These are phyloP conservation scores for Acanthococcus lagerstroemiae DNA, from an alignment of 2,888 invertebrate genomes.

Conservation along the genomic window DNA sequence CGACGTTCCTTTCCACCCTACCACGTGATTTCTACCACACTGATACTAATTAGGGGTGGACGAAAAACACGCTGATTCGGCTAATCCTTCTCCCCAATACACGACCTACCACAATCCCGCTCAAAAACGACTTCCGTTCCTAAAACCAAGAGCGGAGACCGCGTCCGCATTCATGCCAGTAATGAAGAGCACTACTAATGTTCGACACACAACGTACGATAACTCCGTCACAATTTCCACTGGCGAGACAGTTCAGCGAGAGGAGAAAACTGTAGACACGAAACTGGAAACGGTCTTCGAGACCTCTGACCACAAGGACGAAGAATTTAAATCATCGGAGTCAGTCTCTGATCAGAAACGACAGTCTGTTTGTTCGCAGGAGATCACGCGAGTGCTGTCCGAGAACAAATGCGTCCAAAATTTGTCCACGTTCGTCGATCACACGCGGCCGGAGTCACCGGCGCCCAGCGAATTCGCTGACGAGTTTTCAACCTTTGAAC, in stretches of 20 bases:
- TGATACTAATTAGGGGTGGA: neutral
- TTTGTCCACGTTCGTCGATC: neutral
- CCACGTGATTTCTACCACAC: too few species aligned
- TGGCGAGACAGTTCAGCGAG: neutral
- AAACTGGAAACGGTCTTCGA: conserved; percentile 6
- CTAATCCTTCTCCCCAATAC: neutral
- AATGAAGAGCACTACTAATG: neutral
- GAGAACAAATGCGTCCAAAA: neutral
- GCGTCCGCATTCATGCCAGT: conserved; percentile 33
- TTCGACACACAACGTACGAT: neutral
- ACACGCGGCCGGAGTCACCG: conserved; percentile 28
- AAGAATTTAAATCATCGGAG: neutral
- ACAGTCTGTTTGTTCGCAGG: conserved; percentile 39
- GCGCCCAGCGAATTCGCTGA: conserved; percentile 30
- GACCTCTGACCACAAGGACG: neutral
- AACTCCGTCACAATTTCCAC: neutral
- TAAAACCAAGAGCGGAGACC: conserved; percentile 31
- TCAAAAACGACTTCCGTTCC: conserved; percentile 29
- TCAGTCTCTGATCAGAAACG: conserved; percentile 32
- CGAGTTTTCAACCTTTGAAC: conserved; percentile 27
- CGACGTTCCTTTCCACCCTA: neutral
- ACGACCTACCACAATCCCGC: conserved; percentile 21
- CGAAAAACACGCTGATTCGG: neutral
- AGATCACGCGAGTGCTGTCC: conserved; percentile 30
- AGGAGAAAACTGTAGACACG: neutral